Evolutionary conservation across 2,888 invertebrate genomes (phyloP).

Genomic region (Liodrosophila aerea): DNA sequence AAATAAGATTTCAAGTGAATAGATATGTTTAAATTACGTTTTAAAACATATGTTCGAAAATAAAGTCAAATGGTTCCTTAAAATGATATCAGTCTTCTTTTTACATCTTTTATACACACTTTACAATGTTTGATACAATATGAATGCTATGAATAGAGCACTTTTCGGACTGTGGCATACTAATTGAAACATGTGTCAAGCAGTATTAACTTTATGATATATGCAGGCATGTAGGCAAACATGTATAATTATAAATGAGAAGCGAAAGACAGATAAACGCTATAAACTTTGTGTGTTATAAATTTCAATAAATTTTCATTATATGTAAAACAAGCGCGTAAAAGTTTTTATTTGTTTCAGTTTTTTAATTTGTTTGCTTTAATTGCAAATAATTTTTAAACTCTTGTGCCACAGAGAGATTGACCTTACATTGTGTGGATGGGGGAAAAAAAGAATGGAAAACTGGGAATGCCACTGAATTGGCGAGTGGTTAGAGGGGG

Average conservation of each 20-base stretch:
- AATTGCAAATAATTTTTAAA: slow-evolving; percentile 76
- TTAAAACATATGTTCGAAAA: too few species aligned
- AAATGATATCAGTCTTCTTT: too few species aligned
- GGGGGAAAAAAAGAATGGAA: slow-evolving; percentile 10
- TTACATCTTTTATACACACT: too few species aligned
- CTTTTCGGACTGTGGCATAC: slow-evolving; percentile 13
- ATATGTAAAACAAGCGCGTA: slow-evolving; percentile 57
- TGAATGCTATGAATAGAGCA: slow-evolving; percentile 2
- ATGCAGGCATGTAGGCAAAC: neutral
- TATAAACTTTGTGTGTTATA: slow-evolving; percentile 33
- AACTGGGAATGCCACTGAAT: slow-evolving; percentile 50
- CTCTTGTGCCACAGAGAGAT: slow-evolving; percentile 30
- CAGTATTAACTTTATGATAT: slow-evolving; percentile 22
- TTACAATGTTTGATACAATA: too few species aligned
- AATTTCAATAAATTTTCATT: slow-evolving; percentile 61
- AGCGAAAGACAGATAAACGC: slow-evolving; percentile 27
- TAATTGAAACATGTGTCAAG: slow-evolving; percentile 42
- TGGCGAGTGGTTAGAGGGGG: slow-evolving; percentile 6
- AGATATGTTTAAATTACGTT: too few species aligned
- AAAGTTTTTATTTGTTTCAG: slow-evolving; percentile 24
- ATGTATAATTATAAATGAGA: neutral
- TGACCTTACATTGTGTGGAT: slow-evolving; percentile 46
- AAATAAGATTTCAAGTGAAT: too few species aligned
- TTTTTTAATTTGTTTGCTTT: slow-evolving; percentile 77
- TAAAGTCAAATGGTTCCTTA: too few species aligned